Conservation (phyloP, 1,140 invertebrate genomes). For the Paraescarpia echinospica region DNA sequence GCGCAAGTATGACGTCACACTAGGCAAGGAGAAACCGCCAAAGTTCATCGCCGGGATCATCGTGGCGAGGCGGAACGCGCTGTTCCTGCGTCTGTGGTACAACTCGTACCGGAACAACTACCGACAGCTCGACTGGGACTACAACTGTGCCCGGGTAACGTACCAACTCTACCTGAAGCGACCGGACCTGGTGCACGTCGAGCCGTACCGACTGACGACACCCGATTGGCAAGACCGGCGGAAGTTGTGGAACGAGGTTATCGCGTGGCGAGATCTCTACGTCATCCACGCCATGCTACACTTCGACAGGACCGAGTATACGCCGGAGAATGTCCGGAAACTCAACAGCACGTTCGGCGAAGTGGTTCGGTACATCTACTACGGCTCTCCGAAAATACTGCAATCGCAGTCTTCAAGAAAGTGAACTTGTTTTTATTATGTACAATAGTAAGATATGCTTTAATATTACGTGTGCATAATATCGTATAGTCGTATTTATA, state of each 20-base stretch:
- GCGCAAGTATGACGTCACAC: slow-evolving; percentile 12
- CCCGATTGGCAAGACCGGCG: slow-evolving; percentile 9
- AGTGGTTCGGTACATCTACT: slow-evolving; percentile 9
- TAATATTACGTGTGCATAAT: not conserved
- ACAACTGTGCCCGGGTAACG: not conserved
- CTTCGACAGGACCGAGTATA: not conserved
- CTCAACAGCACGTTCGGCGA: slow-evolving; percentile 14
- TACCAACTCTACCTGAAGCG: not conserved
- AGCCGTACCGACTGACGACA: slow-evolving; percentile 10
- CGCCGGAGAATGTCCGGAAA: not conserved
- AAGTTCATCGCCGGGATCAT: slow-evolving; percentile 17
- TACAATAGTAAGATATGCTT: not conserved
- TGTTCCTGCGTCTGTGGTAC: slow-evolving; percentile 18
- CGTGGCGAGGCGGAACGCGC: slow-evolving; percentile 10
- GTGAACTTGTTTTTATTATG: not conserved
- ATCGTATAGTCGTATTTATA: too few species aligned
- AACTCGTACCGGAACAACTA: slow-evolving; percentile 18
- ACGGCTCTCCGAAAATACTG: not conserved
- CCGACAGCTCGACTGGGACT: slow-evolving; percentile 4
- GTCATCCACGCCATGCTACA: slow-evolving; percentile 16
- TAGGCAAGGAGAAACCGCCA: slow-evolving; percentile 14
- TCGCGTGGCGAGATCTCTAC: slow-evolving; percentile 18
- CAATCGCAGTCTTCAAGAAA: not conserved
- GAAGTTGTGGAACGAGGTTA: not conserved
- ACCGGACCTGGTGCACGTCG: slow-evolving; percentile 19